A percentile compares a stretch with the other conserved stretches of the same genome.
Conservation (phyloP, 1,140 invertebrate genomes). For the Galleria mellonella region DNA sequence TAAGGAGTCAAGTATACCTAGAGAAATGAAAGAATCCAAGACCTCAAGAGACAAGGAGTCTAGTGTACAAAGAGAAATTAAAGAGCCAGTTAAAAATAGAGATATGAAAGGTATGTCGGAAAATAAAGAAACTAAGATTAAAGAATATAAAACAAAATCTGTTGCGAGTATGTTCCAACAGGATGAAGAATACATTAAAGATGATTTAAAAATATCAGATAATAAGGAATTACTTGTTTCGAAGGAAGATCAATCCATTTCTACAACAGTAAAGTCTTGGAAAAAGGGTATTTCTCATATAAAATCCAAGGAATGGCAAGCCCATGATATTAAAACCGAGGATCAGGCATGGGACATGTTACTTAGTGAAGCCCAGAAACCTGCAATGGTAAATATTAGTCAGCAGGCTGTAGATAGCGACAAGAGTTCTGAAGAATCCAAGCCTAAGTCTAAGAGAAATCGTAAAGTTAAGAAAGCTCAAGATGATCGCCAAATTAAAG, state of each 20-base stretch:
- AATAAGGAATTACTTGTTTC: neutral
- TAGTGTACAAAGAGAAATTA: neutral
- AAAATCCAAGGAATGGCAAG: neutral
- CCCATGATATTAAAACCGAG: slow-evolving; percentile 42
- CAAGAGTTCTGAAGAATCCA: slow-evolving; percentile 43
- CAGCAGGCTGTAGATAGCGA: slow-evolving; percentile 14
- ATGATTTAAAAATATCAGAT: neutral
- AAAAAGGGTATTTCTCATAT: neutral
- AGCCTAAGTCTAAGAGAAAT: slow-evolving; percentile 53
- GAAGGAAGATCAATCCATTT: neutral
- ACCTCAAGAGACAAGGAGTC: neutral
- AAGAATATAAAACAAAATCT: no score
- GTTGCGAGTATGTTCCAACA: no score
- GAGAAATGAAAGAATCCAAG: neutral
- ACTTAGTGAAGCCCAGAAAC: slow-evolving; percentile 39
- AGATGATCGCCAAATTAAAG: slow-evolving; percentile 41
- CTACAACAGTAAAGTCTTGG: neutral
- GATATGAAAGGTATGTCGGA: no score
- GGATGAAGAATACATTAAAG: neutral
- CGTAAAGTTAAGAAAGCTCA: slow-evolving; percentile 45
- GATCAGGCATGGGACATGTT: slow-evolving; percentile 64
- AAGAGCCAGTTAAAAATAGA: no score
- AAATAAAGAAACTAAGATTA: no score
- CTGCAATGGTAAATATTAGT: slow-evolving; percentile 9
- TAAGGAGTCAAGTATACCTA: neutral